phyloP scores from a whole-genome alignment of 2,888 invertebrate genomes.

The Drosophila cognata region DNA sequence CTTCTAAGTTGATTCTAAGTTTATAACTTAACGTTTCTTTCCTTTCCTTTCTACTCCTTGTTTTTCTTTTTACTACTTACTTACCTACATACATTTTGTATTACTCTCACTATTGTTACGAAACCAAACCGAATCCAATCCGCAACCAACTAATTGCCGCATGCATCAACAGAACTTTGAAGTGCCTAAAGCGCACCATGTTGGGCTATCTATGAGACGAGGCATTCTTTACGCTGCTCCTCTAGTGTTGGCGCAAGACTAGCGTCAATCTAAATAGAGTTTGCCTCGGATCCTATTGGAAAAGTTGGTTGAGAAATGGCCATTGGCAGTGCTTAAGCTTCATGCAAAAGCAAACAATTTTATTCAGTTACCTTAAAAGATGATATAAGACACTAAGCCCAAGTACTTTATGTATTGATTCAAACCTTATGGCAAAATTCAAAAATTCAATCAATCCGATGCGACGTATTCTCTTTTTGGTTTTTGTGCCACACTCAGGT shows the following conservation, averaged over 20 bases:
- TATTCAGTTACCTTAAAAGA: slow-evolving; percentile 73
- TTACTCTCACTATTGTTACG: slow-evolving; percentile 38
- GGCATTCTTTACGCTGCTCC: slow-evolving; percentile 69
- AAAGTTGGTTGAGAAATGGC: slow-evolving; percentile 73
- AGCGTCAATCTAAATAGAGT: slow-evolving; percentile 37
- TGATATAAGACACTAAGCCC: slow-evolving; percentile 80
- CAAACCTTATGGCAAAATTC: slow-evolving; percentile 41
- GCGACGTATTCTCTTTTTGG: slow-evolving; percentile 30
- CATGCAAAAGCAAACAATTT: slow-evolving; percentile 49
- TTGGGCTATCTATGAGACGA: slow-evolving; percentile 82
- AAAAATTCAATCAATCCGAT: slow-evolving; percentile 20
- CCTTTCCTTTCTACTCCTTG: slow-evolving; percentile 71
- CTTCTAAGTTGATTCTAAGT: slow-evolving; percentile 85
- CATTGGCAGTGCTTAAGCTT: slow-evolving; percentile 28
- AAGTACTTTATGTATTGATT: slow-evolving; percentile 50
- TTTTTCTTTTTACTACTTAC: slow-evolving; percentile 55
- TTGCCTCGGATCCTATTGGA: slow-evolving; percentile 63
- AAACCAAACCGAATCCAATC: slow-evolving; percentile 24
- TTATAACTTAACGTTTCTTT: slow-evolving; percentile 80
- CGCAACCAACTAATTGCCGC: slow-evolving; percentile 39
- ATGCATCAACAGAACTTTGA: slow-evolving; percentile 80
- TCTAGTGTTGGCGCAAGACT: slow-evolving; percentile 64
- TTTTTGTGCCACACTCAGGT: slow-evolving; percentile 45
- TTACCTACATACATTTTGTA: slow-evolving; percentile 28
- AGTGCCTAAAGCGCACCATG: slow-evolving; percentile 83